A percentile compares a stretch with the other conserved stretches of the same genome.
Conservation (phyloP, 1,140 invertebrate genomes). For the Chironomus tepperi region DNA sequence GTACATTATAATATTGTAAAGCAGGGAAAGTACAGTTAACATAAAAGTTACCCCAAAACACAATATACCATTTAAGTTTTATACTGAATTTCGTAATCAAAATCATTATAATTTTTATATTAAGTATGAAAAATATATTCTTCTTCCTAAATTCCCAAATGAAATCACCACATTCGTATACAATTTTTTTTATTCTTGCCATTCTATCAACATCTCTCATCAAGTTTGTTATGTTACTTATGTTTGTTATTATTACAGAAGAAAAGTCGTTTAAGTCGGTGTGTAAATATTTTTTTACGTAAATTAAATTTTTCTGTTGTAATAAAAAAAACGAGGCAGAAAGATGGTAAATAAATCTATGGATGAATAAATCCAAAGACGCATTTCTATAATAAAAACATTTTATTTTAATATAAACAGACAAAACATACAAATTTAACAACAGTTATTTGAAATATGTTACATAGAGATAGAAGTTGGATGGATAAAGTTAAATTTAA, state of each 20-base stretch:
- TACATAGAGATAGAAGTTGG: too few species aligned
- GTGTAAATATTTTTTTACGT: constrained; percentile 20
- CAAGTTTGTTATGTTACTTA: background rate
- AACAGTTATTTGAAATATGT: too few species aligned
- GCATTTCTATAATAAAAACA: too few species aligned
- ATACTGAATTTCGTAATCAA: too few species aligned
- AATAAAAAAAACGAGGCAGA: background rate
- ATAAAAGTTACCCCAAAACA: background rate
- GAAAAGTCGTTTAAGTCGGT: constrained; percentile 15
- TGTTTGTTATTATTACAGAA: background rate
- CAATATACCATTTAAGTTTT: background rate
- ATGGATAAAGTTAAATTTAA: too few species aligned
- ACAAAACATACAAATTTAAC: too few species aligned
- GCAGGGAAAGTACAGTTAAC: background rate
- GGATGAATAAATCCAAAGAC: too few species aligned
- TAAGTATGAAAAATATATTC: background rate
- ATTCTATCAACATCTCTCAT: background rate
- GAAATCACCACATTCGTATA: background rate
- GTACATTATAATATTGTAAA: background rate
- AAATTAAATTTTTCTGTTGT: constrained; percentile 22
- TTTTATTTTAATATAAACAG: too few species aligned
- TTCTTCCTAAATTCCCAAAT: background rate
- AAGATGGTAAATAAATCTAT: background rate
- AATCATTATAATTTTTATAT: background rate
- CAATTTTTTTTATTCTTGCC: background rate